These are phyloP conservation scores for Tringa solitaria DNA, from an alignment of 2,113 vertebrate species.

Conservation along the genomic window DNA sequence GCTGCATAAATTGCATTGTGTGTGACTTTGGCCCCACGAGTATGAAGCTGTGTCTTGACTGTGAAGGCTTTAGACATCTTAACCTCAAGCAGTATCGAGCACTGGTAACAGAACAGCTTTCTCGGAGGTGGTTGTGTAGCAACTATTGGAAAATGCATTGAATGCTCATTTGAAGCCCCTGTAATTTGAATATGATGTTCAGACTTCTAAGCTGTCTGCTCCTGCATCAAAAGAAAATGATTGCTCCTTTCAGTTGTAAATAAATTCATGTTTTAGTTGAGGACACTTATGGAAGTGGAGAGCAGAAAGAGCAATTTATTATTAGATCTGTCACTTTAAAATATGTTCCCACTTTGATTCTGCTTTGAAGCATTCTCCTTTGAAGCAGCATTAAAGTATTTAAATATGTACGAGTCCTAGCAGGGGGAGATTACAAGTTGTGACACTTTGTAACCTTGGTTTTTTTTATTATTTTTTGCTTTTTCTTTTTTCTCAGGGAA, in stretches of 20 bases:
- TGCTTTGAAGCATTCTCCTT: constrained; percentile 48
- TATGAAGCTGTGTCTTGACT: neutral
- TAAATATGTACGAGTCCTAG: constrained; percentile 36
- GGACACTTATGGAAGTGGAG: constrained; percentile 46
- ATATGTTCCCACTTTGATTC: constrained; percentile 29
- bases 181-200: constrained; percentile 22
- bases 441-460: constrained; percentile 37
- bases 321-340: constrained; percentile 57
- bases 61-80: neutral
- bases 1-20: neutral
- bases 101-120: constrained; percentile 8
- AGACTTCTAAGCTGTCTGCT: constrained; percentile 22
- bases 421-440: constrained; percentile 59
- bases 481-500: neutral
- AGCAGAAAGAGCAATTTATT: constrained; percentile 56
- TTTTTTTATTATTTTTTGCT: neutral
- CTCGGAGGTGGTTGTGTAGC: constrained; percentile 15
- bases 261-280: constrained; percentile 34
- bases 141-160: neutral
- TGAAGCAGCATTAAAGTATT: constrained; percentile 49
- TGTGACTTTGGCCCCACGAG: neutral
- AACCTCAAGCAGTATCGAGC: neutral
- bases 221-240: constrained; percentile 26
- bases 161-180: neutral
- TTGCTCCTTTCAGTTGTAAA: constrained; percentile 35